Percentiles rank a stretch among this genome's conserved stretches.
Conservation (phyloP, 2,113 vertebrate genomes). For the Spea bombifrons region DNA sequence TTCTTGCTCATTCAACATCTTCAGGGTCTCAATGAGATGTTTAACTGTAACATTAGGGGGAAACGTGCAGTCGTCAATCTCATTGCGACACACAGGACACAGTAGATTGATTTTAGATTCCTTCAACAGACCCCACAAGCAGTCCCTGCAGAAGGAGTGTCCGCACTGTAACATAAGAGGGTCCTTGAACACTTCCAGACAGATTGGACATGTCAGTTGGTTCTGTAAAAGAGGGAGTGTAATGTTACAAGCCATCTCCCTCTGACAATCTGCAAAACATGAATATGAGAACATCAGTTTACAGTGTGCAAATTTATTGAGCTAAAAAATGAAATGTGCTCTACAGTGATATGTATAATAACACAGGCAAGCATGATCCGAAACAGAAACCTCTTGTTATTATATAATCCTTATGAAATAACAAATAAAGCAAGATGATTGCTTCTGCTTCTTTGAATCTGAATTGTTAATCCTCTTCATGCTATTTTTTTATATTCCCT, state of each 20-base stretch:
- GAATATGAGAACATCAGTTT: neutral
- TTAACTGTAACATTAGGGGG: slow-evolving; percentile 71
- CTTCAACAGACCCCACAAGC: slow-evolving; percentile 63
- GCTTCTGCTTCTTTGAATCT: no score
- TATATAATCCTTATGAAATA: no score
- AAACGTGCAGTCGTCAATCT: slow-evolving; percentile 63
- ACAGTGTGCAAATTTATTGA: no score
- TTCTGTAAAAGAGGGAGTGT: slow-evolving; percentile 67
- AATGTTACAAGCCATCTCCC: slow-evolving; percentile 64
- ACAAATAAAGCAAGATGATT: no score
- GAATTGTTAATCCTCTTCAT: no score
- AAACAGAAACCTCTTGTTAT: no score
- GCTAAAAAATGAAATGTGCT: neutral
- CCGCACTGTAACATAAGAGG: slow-evolving; percentile 78
- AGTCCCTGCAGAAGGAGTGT: slow-evolving; percentile 73
- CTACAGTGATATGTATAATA: no score
- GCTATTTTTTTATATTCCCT: no score
- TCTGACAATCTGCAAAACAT: neutral
- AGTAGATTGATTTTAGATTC: slow-evolving; percentile 61
- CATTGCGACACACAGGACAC: slow-evolving; percentile 72
- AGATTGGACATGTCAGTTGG: slow-evolving; percentile 75
- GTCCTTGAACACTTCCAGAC: slow-evolving; percentile 76
- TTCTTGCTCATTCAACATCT: slow-evolving; percentile 52
- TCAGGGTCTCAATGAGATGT: slow-evolving; percentile 65
- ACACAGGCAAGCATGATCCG: no score